phyloP scores from a whole-genome alignment of 2,888 invertebrate genomes.

The Drosophila neutralis region DNA sequence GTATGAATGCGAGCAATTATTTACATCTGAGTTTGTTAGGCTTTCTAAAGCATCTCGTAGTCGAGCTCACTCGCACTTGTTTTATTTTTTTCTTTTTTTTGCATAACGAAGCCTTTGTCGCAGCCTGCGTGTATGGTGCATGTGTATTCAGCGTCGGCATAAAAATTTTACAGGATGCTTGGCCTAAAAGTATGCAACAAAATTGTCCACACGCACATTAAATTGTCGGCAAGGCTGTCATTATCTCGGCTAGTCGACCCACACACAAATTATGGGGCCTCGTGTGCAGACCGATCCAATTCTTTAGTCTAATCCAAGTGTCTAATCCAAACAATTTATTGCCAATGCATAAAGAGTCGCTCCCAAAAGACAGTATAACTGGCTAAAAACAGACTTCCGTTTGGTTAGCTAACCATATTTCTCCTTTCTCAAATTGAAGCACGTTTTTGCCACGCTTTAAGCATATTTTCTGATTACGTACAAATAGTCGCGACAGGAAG shows the following conservation, averaged over 20 bases:
- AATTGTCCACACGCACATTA: conserved; percentile 39
- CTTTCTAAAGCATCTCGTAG: background rate
- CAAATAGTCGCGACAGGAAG: conserved; percentile 21
- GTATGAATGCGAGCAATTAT: background rate
- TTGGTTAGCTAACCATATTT: background rate
- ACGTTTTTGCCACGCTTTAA: conserved; percentile 25
- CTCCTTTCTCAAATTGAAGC: conserved; percentile 23
- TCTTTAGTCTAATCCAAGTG: conserved; percentile 32
- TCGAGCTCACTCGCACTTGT: background rate
- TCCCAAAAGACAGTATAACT: conserved; percentile 28
- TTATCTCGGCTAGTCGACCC: conserved; percentile 47
- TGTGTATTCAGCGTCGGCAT: conserved; percentile 28
- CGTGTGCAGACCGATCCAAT: background rate
- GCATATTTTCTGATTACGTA: conserved; percentile 53
- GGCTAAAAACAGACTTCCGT: conserved; percentile 19
- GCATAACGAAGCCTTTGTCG: conserved; percentile 47
- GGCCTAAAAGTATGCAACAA: conserved; percentile 61
- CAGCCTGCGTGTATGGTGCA: conserved; percentile 17
- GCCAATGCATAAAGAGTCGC: conserved; percentile 31
- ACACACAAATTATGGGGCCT: conserved; percentile 12
- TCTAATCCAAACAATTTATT: conserved; percentile 32
- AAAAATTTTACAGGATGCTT: conserved; percentile 34
- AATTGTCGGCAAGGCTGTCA: conserved; percentile 39
- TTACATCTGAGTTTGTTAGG: background rate
- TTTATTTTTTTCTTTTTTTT: conserved; percentile 11